Percentiles rank a stretch among this genome's conserved stretches.
Conservation (phyloP, 2,797 vertebrate genomes). For the Natrix natrix region DNA sequence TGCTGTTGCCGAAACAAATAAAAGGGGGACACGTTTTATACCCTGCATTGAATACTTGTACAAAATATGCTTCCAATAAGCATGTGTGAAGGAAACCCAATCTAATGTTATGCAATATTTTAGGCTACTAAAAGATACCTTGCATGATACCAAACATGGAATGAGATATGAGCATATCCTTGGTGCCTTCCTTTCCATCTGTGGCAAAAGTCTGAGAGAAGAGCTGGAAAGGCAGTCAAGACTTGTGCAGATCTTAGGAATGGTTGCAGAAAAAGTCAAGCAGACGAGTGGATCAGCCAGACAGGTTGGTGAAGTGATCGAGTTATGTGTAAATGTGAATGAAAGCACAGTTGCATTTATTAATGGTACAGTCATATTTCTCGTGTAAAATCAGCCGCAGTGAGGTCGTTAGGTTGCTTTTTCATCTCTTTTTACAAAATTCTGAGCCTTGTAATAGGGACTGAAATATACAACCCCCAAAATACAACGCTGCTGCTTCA, state of each 20-base stretch:
- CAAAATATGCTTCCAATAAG: neutral
- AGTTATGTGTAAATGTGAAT: neutral
- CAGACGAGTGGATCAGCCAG: constrained; percentile 86
- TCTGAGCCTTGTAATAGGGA: neutral
- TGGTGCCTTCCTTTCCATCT: constrained; percentile 88
- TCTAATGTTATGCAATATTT: constrained; percentile 48
- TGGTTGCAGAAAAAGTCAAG: constrained; percentile 91
- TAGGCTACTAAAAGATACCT: constrained; percentile 93
- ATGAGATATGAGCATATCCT: constrained; percentile 86
- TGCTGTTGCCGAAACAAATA: neutral
- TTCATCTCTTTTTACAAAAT: neutral
- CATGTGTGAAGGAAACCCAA: neutral
- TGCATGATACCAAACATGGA: constrained; percentile 87
- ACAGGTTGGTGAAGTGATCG: constrained; percentile 76
- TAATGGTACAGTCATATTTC: neutral
- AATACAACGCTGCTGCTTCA: neutral
- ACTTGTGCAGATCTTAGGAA: constrained; percentile 87
- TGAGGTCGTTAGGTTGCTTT: neutral
- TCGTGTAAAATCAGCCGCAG: neutral
- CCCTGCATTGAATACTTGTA: neutral
- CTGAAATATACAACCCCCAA: neutral
- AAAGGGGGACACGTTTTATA: neutral
- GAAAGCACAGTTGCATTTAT: neutral
- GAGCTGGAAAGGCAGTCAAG: constrained; percentile 90
- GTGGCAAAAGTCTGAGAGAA: constrained; percentile 83